Conservation (phyloP, 2,113 vertebrate species). For the Pollachius pollachius region DNA sequence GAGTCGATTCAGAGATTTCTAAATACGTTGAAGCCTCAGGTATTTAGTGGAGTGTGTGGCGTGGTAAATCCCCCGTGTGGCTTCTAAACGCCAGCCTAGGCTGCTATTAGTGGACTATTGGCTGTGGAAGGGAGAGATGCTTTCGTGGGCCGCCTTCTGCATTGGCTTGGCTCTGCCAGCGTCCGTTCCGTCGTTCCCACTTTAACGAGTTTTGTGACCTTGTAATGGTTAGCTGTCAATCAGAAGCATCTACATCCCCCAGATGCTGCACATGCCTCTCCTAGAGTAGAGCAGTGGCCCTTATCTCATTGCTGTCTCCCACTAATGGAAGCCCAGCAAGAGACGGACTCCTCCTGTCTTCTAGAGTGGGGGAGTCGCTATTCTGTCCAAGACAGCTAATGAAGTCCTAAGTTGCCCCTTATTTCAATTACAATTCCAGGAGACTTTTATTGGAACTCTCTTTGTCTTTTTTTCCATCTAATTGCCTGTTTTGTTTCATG, state of each 20-base stretch:
- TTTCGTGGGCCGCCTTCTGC: not conserved
- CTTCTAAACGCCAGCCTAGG: constrained; percentile 3
- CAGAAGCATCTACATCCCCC: not conserved
- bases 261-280: constrained; percentile 14
- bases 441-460: not conserved
- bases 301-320: not conserved
- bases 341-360: not conserved
- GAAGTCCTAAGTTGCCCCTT: constrained; percentile 13
- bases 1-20: constrained; percentile 33
- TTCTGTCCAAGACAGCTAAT: constrained; percentile 6
- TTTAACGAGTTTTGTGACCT: constrained; percentile 9
- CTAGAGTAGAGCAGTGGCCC: constrained; percentile 3
- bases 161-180: not conserved
- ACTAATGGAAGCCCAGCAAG: constrained; percentile 19
- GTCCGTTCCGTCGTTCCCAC: not conserved
- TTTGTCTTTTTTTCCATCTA: not conserved
- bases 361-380: not conserved
- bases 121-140: not conserved
- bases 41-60: constrained; percentile 31
- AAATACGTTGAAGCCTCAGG: not conserved
- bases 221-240: not conserved
- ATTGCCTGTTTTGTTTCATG: not conserved
- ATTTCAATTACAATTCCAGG: not conserved
- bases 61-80: constrained; percentile 35
- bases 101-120: not conserved